Evolutionary conservation across 2,797 vertebrate genomes (phyloP).

Genomic region (Loriculus beryllinus): DNA sequence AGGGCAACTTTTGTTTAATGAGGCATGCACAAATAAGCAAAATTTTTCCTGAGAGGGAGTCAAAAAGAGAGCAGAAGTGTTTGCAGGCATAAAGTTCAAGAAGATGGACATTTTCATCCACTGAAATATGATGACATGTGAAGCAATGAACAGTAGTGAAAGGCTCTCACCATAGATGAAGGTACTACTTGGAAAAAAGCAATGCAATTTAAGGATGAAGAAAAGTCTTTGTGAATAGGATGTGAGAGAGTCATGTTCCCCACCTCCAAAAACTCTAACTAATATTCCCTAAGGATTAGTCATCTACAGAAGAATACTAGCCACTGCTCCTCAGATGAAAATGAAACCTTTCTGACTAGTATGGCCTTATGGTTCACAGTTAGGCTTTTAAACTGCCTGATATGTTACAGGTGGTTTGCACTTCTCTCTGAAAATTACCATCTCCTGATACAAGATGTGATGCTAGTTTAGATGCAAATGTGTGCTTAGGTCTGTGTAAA

Average conservation of each 20-base stretch:
- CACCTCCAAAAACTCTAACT: background rate
- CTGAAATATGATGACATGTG: background rate
- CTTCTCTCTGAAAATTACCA: background rate
- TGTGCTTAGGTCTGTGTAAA: background rate
- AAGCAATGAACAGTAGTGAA: background rate
- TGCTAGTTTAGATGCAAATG: background rate
- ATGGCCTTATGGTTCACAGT: background rate
- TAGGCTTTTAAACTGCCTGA: background rate
- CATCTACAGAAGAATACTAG: background rate
- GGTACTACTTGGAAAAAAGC: background rate
- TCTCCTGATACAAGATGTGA: background rate
- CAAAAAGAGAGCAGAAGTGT: background rate
- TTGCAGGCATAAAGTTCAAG: fast-evolving
- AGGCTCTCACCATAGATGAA: background rate
- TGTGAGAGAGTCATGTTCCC: background rate
- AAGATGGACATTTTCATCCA: background rate
- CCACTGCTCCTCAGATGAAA: background rate
- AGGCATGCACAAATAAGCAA: background rate
- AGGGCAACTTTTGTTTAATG: background rate
- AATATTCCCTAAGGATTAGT: background rate
- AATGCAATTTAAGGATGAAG: background rate
- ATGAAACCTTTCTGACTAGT: background rate
- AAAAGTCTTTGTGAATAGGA: background rate
- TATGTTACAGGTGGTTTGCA: fast-evolving
- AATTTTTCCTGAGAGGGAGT: background rate